A percentile compares a stretch with the other conserved stretches of the same genome.
These are phyloP conservation scores for Rostratula benghalensis DNA, from an alignment of 2,113 vertebrate species.

Conservation along the genomic window DNA sequence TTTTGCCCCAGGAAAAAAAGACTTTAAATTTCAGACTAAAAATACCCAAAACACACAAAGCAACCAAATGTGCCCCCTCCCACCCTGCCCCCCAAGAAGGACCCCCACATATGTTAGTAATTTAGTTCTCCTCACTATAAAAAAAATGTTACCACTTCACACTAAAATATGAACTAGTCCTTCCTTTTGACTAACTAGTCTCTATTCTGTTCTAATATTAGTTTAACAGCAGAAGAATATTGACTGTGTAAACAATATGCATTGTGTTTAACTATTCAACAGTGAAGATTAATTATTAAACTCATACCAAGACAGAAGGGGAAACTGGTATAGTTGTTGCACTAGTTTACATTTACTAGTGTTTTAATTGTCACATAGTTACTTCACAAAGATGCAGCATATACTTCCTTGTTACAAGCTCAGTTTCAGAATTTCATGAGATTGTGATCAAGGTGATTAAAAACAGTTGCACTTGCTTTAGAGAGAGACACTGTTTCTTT, in stretches of 20 bases:
- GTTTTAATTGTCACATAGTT: background rate
- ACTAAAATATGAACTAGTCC: background rate
- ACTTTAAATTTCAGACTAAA: background rate
- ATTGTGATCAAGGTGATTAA: background rate
- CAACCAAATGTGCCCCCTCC: background rate
- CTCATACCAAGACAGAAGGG: background rate
- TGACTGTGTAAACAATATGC: conserved; percentile 9
- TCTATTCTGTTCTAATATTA: background rate
- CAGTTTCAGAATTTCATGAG: background rate
- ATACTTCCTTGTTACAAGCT: background rate
- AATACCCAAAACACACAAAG: background rate
- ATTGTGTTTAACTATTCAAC: conserved; percentile 59
- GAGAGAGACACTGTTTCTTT: background rate
- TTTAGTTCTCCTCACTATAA: background rate
- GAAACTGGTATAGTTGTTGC: background rate
- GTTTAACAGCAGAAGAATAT: conserved; percentile 21
- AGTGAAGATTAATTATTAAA: conserved; percentile 62
- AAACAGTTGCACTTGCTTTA: background rate
- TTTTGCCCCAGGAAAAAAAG: background rate
- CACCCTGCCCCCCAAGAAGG: background rate
- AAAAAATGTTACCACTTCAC: background rate
- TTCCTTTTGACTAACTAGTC: background rate
- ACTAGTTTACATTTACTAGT: background rate
- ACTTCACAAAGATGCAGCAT: background rate
- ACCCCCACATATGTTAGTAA: background rate